Evolutionary conservation across 2,888 invertebrate genomes (phyloP).

Genomic region (Mycalesis mineus): DNA sequence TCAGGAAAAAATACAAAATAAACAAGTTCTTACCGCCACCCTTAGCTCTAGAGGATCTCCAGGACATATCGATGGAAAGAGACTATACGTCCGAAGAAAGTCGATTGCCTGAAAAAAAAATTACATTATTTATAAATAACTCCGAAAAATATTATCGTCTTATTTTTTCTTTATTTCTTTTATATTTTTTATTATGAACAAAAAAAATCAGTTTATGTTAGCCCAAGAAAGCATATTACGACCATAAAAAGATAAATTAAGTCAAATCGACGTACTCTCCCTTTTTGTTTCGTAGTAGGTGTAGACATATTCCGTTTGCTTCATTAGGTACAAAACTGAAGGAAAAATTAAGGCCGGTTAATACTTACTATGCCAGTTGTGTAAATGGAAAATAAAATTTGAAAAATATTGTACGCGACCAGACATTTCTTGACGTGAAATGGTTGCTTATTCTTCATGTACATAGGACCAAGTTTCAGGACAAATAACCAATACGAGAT

Average conservation of each 20-base stretch:
- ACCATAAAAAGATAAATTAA: too few relatives aligned
- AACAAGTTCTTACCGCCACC: background rate
- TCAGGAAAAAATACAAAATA: background rate
- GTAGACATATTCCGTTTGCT: too few relatives aligned
- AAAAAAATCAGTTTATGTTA: too few relatives aligned
- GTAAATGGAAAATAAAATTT: background rate
- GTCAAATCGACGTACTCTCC: too few relatives aligned
- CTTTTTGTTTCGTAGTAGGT: too few relatives aligned
- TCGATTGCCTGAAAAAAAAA: background rate
- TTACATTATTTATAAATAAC: too few relatives aligned
- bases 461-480: background rate
- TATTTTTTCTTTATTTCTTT: too few relatives aligned
- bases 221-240: too few relatives aligned
- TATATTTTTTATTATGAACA: too few relatives aligned
- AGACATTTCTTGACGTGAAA: background rate
- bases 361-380: background rate
- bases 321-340: too few relatives aligned
- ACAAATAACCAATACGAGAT: background rate
- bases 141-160: too few relatives aligned
- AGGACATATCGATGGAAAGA: conserved; percentile 1
- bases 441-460: background rate
- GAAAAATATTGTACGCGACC: background rate
- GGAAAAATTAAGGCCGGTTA: too few relatives aligned
- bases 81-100: background rate
- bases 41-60: background rate